Percentiles rank a stretch among this genome's conserved stretches.
phyloP scores from a whole-genome alignment of 30 jellyfish, hydroid and myxozoan species.

The Rhopilema esculentum region DNA sequence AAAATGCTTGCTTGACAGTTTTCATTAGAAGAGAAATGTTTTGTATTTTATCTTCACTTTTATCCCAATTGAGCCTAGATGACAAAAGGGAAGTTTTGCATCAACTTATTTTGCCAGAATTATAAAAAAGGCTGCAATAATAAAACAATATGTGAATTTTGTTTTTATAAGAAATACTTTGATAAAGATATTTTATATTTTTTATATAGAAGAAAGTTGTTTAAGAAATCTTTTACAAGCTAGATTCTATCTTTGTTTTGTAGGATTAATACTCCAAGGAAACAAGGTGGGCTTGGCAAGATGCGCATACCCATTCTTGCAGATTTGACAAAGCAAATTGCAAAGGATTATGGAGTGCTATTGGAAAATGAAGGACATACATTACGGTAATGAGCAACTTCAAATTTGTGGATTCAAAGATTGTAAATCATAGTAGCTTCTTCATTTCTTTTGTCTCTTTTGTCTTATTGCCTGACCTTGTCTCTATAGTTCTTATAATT shows the following conservation, averaged over 20 bases:
- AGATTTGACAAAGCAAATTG: constrained; percentile 93
- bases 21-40: no score
- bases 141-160: no score
- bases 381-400: constrained; percentile 63
- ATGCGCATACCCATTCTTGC: constrained; percentile 97
- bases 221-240: background rate
- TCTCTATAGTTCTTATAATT: background rate
- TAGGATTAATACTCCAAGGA: constrained; percentile 97
- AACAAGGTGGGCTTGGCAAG: constrained; percentile 98
- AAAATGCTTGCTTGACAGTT: no score
- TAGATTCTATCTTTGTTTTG: background rate
- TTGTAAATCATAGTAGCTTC: background rate
- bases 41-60: background rate
- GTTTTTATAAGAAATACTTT: no score
- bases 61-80: background rate
- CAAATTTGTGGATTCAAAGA: background rate
- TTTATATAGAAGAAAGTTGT: background rate
- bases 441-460: background rate
- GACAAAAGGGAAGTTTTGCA: no score
- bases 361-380: constrained; percentile 98
- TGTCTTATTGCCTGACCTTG: background rate
- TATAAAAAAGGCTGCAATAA: no score
- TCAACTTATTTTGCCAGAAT: no score
- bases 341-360: constrained; percentile 97
- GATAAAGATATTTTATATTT: background rate